These are phyloP conservation scores for Camelus dromedarius DNA, from an alignment of 2,113 vertebrate species.

Conservation along the genomic window DNA sequence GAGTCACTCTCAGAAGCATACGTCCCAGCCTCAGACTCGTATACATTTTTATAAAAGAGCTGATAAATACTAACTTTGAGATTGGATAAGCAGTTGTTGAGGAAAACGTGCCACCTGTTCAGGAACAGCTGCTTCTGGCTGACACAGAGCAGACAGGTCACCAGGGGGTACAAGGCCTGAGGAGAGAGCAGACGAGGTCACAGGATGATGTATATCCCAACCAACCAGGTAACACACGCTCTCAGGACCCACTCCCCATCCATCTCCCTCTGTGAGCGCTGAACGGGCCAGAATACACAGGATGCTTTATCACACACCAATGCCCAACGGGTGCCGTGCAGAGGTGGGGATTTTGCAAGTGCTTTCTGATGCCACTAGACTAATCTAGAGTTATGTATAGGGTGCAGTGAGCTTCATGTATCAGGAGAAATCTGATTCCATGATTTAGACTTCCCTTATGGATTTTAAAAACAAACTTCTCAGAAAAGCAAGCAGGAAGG, in stretches of 20 bases:
- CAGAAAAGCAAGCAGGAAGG: slow-evolving; percentile 28
- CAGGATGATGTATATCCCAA: slow-evolving; percentile 51
- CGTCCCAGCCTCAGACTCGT: background rate
- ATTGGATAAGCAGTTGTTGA: slow-evolving; percentile 99
- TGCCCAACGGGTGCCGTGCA: fast-evolving
- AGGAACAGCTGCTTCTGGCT: slow-evolving; percentile 99
- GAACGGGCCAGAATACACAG: slow-evolving; percentile 29
- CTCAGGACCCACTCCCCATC: background rate
- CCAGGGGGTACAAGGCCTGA: slow-evolving; percentile 98
- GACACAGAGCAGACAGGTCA: slow-evolving; percentile 98
- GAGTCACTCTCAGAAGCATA: background rate
- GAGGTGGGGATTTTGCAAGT: background rate
- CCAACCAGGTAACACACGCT: slow-evolving; percentile 42
- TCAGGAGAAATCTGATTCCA: background rate
- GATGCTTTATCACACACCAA: background rate
- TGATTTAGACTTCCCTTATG: background rate
- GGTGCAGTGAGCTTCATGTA: background rate
- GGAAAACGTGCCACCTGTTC: slow-evolving; percentile 98
- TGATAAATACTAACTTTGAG: slow-evolving; percentile 93
- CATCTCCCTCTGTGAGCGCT: background rate
- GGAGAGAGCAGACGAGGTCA: slow-evolving; percentile 69
- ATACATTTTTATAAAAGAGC: background rate
- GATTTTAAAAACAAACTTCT: slow-evolving; percentile 34
- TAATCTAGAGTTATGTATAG: background rate
- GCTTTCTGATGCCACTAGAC: background rate